Base-by-base conservation (phyloP, 2,113 vertebrate genomes). In the Ptilorrhoa leucosticta region DNA sequence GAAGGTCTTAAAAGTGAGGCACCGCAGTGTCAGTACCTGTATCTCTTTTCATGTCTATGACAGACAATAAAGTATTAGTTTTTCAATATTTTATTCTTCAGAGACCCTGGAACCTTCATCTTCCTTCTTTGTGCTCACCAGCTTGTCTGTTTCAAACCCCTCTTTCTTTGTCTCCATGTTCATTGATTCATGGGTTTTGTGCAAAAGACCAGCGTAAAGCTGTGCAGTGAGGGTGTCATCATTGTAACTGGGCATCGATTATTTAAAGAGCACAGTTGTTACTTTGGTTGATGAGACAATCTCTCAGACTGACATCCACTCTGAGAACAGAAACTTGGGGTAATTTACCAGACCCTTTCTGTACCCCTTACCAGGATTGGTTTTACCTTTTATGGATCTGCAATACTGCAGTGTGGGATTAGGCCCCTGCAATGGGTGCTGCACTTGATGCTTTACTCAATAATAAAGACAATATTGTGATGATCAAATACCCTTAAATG, bases 241-340 rank as follows among this genome's bases (percentile, higher is more conserved):
- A 89, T 8, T 80, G 83, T 83, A 97, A 97, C 51, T 85, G 86
- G 75, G 47, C 94, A 97, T 94, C 2, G 58, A 94, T 94, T 95
- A 94, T 90, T 94, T 94, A 96, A 96, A 95, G 60, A 96, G 37
- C 79, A 80, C 58, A 83, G 71, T 90, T 89, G 75, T 86, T 94
- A 65, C 90, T 92, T 91, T 86, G 68, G 83, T 77, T 95, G 96
- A 94, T 92, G 92, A 95, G 64, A 73, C 45, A 51, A 70, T 92
- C 83, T 92, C 91, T 94, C 86, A 95, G 90, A 81, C 68, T 85
- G 75, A 94, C 89, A 93, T 58, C 39, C 27, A 81, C 51, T 63
- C 72, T 47, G 35, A 92, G 60, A 92, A 81, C 2, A 92, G 86
- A 95, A 96, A 90, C 63, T 54, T 89, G 83, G 87, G 39, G 60